Evolutionary conservation across 2,797 vertebrate genomes (phyloP).

Genomic region (Macroramphosus scolopax): DNA sequence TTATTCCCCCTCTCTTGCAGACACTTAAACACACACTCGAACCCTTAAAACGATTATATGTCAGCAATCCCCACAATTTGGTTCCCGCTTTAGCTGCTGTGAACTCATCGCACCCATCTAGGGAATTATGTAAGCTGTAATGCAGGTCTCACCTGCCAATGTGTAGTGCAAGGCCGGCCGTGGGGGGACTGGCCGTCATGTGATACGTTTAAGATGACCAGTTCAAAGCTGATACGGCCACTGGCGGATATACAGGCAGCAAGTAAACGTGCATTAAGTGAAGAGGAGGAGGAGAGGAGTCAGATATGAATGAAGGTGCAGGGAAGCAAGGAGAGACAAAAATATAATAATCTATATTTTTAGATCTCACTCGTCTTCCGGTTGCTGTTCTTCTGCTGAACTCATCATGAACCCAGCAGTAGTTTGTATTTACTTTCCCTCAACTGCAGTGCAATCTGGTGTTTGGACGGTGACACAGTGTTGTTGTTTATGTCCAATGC

Average conservation of each 20-base stretch:
- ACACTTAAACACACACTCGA: slow-evolving; percentile 35
- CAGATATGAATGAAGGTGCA: slow-evolving; percentile 1
- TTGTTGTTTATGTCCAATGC: slow-evolving; percentile 19
- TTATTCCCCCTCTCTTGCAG: slow-evolving; percentile 23
- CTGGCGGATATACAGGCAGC: slow-evolving; percentile 76
- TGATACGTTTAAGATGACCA: slow-evolving; percentile 78
- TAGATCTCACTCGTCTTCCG: slow-evolving; percentile 23
- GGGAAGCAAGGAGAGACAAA: slow-evolving; percentile 3
- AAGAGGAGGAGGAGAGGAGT: slow-evolving; percentile 25
- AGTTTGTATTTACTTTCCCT: slow-evolving; percentile 27
- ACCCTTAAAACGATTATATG: slow-evolving; percentile 80
- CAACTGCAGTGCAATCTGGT: slow-evolving; percentile 5
- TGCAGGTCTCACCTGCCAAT: slow-evolving; percentile 77
- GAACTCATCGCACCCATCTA: slow-evolving; percentile 80
- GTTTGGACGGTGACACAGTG: slow-evolving; percentile 13
- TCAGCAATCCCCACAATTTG: slow-evolving; percentile 77
- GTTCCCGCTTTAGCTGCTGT: slow-evolving; percentile 75
- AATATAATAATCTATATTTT: slow-evolving; percentile 35
- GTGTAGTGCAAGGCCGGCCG: slow-evolving; percentile 46
- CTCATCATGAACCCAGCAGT: slow-evolving; percentile 55
- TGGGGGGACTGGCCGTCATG: slow-evolving; percentile 71
- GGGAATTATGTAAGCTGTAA: slow-evolving; percentile 79
- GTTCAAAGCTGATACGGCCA: slow-evolving; percentile 79
- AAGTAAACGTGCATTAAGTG: slow-evolving; percentile 65
- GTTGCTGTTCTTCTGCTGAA: slow-evolving; percentile 52